phyloP scores from a whole-genome alignment of 2,113 vertebrate genomes.

The Elephas maximus region DNA sequence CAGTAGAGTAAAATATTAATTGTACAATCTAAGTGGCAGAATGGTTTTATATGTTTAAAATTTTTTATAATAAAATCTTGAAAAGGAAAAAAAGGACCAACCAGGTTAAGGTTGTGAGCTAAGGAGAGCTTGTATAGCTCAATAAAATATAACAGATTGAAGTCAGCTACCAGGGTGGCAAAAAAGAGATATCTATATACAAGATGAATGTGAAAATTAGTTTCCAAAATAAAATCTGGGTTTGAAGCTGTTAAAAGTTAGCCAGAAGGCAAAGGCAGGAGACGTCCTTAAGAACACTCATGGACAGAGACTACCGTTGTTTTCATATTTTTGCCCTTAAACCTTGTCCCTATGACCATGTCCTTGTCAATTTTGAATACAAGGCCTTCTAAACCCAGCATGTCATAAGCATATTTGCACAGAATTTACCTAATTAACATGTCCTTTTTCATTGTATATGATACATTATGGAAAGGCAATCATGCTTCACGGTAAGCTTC shows the following conservation, averaged over 20 bases:
- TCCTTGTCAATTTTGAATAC: constrained; percentile 26
- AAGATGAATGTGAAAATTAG: background rate
- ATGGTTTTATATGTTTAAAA: background rate
- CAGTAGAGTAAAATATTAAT: background rate
- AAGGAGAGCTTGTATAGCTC: background rate
- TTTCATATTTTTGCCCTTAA: background rate
- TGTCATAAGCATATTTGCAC: constrained; percentile 61
- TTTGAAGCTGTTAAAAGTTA: background rate
- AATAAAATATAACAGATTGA: background rate
- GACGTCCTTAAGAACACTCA: background rate
- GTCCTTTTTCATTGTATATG: constrained; percentile 72
- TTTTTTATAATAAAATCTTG: background rate
- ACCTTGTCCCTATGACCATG: background rate
- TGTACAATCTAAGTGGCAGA: background rate
- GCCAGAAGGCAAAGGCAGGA: background rate
- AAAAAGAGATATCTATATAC: background rate
- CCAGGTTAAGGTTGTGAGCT: background rate
- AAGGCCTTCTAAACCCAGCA: constrained; percentile 53
- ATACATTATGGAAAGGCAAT: constrained; percentile 61
- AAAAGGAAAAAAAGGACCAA: background rate
- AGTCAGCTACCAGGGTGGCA: background rate
- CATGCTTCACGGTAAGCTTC: constrained; percentile 70
- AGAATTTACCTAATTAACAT: constrained; percentile 75
- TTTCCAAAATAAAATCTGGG: background rate
- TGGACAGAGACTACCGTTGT: background rate